A percentile compares a stretch with the other conserved stretches of the same genome.
Evolutionary conservation across 2,888 invertebrate species (phyloP).

Genomic region (Eristalis arbustorum): DNA sequence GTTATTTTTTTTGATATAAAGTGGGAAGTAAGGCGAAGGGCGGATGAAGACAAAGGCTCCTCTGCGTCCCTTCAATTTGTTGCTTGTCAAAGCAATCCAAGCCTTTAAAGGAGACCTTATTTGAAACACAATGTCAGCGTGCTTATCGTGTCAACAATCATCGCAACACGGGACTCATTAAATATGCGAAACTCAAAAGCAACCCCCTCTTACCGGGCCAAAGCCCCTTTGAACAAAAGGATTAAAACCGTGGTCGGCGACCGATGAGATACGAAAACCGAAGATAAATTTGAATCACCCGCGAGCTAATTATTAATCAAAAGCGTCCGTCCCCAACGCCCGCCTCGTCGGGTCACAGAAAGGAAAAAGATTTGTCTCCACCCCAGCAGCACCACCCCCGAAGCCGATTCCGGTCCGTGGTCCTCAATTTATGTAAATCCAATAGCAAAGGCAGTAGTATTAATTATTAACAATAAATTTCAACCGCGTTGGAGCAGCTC

Average conservation of each 20-base stretch:
- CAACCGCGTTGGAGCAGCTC: conserved; percentile 1
- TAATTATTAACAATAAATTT: conserved; percentile 65
- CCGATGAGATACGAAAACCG: conserved; percentile 28
- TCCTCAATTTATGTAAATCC: conserved; percentile 66
- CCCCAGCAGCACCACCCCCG: background rate
- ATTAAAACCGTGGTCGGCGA: background rate
- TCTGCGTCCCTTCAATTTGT: background rate
- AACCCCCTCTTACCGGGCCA: background rate
- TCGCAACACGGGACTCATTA: background rate
- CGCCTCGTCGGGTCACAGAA: background rate
- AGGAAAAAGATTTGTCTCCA: conserved; percentile 8
- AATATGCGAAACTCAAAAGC: background rate
- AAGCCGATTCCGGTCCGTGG: background rate
- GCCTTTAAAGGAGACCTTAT: background rate
- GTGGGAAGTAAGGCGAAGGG: too few relatives aligned
- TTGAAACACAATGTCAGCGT: background rate
- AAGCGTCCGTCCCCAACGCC: background rate
- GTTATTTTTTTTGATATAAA: too few relatives aligned
- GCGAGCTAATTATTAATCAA: conserved; percentile 56
- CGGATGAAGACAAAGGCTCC: too few relatives aligned
- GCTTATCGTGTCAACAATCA: background rate
- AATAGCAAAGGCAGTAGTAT: conserved; percentile 61
- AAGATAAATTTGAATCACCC: conserved; percentile 44
- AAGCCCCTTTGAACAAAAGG: background rate
- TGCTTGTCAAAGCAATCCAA: background rate